Evolutionary conservation across 2,113 vertebrate genomes (phyloP).

Genomic region (Cavia porcellus): DNA sequence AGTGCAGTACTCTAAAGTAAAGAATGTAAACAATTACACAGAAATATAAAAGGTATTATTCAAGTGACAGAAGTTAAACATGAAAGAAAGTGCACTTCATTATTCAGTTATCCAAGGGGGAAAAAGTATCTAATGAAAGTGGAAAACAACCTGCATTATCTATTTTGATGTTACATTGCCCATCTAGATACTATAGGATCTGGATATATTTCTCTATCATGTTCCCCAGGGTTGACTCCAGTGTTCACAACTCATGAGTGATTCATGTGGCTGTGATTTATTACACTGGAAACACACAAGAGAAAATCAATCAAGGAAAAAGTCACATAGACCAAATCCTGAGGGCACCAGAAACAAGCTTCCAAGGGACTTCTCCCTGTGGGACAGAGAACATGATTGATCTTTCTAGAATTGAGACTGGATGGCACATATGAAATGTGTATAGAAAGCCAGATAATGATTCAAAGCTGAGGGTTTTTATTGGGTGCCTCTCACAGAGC

Average conservation of each 20-base stretch:
- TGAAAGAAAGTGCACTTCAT: not conserved
- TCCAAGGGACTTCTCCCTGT: not conserved
- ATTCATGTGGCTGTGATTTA: not conserved
- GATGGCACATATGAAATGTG: not conserved
- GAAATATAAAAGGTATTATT: not conserved
- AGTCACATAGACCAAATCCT: not conserved
- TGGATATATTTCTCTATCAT: not conserved
- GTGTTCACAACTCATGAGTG: not conserved
- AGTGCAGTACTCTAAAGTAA: not conserved
- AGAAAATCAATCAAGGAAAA: not conserved
- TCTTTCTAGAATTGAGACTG: not conserved
- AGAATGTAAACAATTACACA: not conserved
- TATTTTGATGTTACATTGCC: not conserved
- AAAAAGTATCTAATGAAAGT: not conserved
- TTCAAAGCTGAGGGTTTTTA: not conserved
- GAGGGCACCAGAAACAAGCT: not conserved
- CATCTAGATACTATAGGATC: not conserved
- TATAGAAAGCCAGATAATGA: not conserved
- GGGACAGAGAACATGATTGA: too few species aligned
- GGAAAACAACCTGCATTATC: not conserved
- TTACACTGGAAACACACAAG: not conserved
- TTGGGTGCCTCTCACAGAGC: not conserved
- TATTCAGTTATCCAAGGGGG: not conserved
- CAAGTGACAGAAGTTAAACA: not conserved
- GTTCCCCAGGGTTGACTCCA: not conserved